Conservation (phyloP, 2,113 vertebrate genomes). For the Rafetus swinhoei region DNA sequence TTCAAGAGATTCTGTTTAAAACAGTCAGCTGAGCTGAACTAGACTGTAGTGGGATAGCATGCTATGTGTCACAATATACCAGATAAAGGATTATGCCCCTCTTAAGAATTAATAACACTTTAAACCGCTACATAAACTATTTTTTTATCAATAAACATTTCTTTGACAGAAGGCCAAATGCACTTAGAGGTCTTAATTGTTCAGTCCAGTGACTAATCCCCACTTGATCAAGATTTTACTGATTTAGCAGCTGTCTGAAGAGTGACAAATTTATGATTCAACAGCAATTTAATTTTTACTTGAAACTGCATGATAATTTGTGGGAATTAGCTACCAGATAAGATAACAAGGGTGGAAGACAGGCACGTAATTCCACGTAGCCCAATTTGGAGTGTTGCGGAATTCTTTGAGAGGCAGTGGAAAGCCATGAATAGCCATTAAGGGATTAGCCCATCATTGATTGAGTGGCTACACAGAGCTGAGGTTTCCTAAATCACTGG, state of each 20-base stretch:
- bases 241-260: conserved; percentile 76
- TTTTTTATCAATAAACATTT: conserved; percentile 73
- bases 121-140: conserved; percentile 73
- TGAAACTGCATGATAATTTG: conserved; percentile 79
- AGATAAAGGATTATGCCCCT: conserved; percentile 66
- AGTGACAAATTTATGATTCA: conserved; percentile 83
- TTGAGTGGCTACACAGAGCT: conserved; percentile 55
- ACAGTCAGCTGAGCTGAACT: conserved; percentile 36
- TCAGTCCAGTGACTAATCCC: conserved; percentile 70
- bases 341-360: conserved; percentile 74
- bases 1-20: conserved; percentile 55
- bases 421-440: conserved; percentile 83
- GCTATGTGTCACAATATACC: conserved; percentile 48
- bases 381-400: conserved; percentile 67
- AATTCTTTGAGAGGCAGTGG: conserved; percentile 70
- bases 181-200: conserved; percentile 71
- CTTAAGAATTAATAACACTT: conserved; percentile 68
- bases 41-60: conserved; percentile 23
- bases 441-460: conserved; percentile 80
- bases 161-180: conserved; percentile 56
- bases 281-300: conserved; percentile 73
- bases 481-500: conserved; percentile 79
- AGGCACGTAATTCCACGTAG: conserved; percentile 65
- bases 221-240: conserved; percentile 78
- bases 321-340: conserved; percentile 83